These are phyloP conservation scores for Loripinus fragilis DNA, from an alignment of 2,888 invertebrate species.

Conservation along the genomic window DNA sequence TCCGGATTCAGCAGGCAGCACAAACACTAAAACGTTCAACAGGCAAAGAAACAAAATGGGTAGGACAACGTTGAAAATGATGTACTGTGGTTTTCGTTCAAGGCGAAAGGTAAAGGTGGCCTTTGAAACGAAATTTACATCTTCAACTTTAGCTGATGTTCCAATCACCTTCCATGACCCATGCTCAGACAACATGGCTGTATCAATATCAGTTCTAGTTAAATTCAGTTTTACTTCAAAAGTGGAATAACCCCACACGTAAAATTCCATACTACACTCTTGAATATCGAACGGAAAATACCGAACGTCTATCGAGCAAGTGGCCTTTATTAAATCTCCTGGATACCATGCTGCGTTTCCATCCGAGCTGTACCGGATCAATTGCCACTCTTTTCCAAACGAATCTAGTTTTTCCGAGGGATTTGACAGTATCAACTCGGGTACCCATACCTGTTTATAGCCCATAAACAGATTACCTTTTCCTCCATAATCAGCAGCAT, in stretches of 20 bases:
- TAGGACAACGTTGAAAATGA: slow-evolving; percentile 58
- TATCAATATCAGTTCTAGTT: background rate
- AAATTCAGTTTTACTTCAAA: background rate
- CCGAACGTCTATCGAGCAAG: background rate
- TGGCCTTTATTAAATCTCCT: slow-evolving; percentile 36
- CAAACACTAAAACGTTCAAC: slow-evolving; percentile 59
- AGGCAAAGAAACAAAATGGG: slow-evolving; percentile 61
- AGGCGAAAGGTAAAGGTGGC: slow-evolving; percentile 18
- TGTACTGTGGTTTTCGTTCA: slow-evolving; percentile 50
- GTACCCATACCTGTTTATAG: slow-evolving; percentile 50
- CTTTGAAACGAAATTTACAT: background rate
- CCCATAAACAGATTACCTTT: slow-evolving; percentile 25
- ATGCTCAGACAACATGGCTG: background rate
- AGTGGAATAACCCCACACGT: background rate
- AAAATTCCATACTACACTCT: background rate
- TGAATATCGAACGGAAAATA: background rate
- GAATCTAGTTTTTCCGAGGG: slow-evolving; percentile 23
- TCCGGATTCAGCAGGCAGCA: slow-evolving; percentile 59
- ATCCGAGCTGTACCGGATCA: slow-evolving; percentile 14
- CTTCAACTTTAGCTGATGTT: background rate
- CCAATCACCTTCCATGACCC: background rate
- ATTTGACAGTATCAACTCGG: slow-evolving; percentile 43
- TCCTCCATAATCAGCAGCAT: slow-evolving; percentile 24
- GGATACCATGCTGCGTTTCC: slow-evolving; percentile 35
- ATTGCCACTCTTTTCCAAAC: slow-evolving; percentile 34